Evolutionary conservation across 2,888 invertebrate species (phyloP).

Genomic region (Sminthurides aquaticus): DNA sequence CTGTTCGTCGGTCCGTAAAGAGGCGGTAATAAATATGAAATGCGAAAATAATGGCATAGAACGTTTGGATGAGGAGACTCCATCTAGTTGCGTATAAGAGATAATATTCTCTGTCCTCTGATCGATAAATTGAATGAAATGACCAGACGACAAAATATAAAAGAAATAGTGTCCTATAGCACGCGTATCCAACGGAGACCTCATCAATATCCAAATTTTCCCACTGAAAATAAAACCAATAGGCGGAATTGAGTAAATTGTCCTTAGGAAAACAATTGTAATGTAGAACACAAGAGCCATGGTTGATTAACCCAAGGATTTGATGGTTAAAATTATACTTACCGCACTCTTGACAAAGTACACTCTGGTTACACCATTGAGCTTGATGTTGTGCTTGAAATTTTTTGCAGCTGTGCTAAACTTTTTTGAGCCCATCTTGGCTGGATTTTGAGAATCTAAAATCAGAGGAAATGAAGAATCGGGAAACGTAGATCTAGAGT

Average conservation of each 20-base stretch:
- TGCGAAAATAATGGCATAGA: conserved; percentile 7
- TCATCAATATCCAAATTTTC: conserved; percentile 11
- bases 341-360: conserved; percentile 19
- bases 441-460: too few species aligned
- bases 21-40: not conserved
- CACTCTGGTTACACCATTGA: conserved; percentile 6
- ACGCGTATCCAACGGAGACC: conserved; percentile 8
- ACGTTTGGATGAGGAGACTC: conserved; percentile 11
- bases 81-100: conserved; percentile 11
- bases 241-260: too few species aligned
- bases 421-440: not conserved
- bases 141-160: conserved; percentile 10
- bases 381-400: conserved; percentile 15
- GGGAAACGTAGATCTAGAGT: too few species aligned
- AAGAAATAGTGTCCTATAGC: conserved; percentile 9
- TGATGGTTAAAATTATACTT: too few species aligned
- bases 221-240: conserved; percentile 22
- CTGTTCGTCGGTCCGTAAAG: not conserved
- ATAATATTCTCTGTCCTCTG: not conserved
- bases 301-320: too few species aligned
- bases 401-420: conserved; percentile 4
- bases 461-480: too few species aligned
- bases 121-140: not conserved
- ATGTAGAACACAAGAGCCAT: too few species aligned
- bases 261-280: too few species aligned